These are phyloP conservation scores for Lutjanus erythropterus DNA, from an alignment of 2,113 vertebrate species.

Conservation along the genomic window DNA sequence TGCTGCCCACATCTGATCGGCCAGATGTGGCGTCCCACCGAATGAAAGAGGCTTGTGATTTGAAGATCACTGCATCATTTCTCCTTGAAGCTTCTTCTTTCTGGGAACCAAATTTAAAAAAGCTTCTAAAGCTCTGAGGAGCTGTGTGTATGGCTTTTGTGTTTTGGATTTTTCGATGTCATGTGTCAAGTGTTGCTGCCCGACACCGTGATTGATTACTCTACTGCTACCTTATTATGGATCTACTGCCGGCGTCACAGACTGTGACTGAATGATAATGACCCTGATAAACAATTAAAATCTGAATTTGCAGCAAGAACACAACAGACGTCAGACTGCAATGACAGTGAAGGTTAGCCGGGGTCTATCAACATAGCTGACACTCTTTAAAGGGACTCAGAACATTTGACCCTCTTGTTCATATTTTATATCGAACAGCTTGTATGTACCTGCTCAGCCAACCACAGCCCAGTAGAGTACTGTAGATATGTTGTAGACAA, in stretches of 20 bases:
- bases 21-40: slow-evolving; percentile 5
- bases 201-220: slow-evolving; percentile 74
- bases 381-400: background rate
- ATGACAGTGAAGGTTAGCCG: slow-evolving; percentile 49
- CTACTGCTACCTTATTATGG: slow-evolving; percentile 56
- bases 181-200: slow-evolving; percentile 55
- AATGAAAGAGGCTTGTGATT: slow-evolving; percentile 9
- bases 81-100: slow-evolving; percentile 40
- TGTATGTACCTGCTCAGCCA: background rate
- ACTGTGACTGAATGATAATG: slow-evolving; percentile 71
- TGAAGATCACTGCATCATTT: slow-evolving; percentile 9
- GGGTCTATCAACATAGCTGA: background rate
- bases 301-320: slow-evolving; percentile 46
- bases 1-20: slow-evolving; percentile 11
- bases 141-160: slow-evolving; percentile 6
- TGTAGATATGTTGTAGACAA: background rate
- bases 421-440: background rate
- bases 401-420: background rate
- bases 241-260: slow-evolving; percentile 50
- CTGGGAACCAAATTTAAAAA: slow-evolving; percentile 29
- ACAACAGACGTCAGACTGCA: slow-evolving; percentile 30
- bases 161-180: slow-evolving; percentile 51
- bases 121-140: slow-evolving; percentile 40
- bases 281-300: slow-evolving; percentile 76
- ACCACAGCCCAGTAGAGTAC: background rate